Evolutionary conservation across 2,888 invertebrate genomes (phyloP), one percentile per base, ranked within the genome.

Genomic region (Conistra vaccinii): DNA sequence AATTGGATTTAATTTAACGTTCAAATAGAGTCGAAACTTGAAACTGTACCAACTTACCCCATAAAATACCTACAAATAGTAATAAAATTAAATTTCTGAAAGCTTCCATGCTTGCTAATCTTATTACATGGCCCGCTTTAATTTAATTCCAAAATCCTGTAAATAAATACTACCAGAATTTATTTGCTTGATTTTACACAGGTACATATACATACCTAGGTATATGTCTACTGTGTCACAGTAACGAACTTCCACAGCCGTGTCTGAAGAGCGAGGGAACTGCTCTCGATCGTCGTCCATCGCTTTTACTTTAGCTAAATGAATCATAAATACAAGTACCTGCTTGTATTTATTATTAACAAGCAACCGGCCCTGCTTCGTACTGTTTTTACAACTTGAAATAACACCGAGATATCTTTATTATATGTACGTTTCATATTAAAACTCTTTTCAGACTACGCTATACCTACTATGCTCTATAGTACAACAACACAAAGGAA

Each of bases 211-310:
- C n/a, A 14, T 39, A 45, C 23, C 32, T 42, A 53, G 39, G 23
- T 20, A 17, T 35, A 45, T 3, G 10, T 51, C 48, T 68, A 32
- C 57, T 12, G 67, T 73, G 76, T 79, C 63, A 35, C 79, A 70
- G 77, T 87, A 87, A 87, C 76, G 81, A 85, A 79, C 80, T 75
- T 86, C 87, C 80, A 87, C n/a, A 68, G 62, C 29, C 69, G 69
- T 76, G 82, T 81, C 81, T 73, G 66, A 67, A 71, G 78, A 73
- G 76, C 80, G 73, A 39, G 73, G 69, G 65, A 80, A 69, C 82
- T 72, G 74, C 73, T 39, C 74, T 81, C 81, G 73, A 78, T 62
- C 74, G 70, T 57, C 26, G 62, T 78, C 72, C 32, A 57, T 23
- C 29, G 42, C 69, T 72, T 57, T 67, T 65, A 61, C 68, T 65